These are phyloP conservation scores for Morone saxatilis DNA, from an alignment of 2,113 vertebrate genomes.

Conservation along the genomic window DNA sequence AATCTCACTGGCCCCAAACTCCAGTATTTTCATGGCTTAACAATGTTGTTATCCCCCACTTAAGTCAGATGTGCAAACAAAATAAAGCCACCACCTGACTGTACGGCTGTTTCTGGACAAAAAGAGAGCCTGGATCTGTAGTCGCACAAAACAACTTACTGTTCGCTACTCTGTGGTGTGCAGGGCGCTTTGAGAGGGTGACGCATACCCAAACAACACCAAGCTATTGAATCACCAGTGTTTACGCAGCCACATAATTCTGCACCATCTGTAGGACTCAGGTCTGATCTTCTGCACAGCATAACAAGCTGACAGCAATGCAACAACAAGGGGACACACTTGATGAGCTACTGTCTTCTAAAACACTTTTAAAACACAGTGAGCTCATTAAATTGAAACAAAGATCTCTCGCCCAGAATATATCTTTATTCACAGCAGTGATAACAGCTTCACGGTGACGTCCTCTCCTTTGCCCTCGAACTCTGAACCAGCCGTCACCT, in stretches of 20 bases:
- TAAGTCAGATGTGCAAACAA: conserved; percentile 57
- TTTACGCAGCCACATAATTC: conserved; percentile 80
- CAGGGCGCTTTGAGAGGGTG: conserved; percentile 72
- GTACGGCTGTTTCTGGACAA: conserved; percentile 30
- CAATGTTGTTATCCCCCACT: conserved; percentile 55
- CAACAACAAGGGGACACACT: conserved; percentile 36
- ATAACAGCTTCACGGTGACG: conserved; percentile 54
- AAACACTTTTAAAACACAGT: conserved; percentile 40
- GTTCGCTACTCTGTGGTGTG: conserved; percentile 66
- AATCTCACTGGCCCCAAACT: conserved; percentile 49
- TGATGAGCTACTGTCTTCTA: conserved; percentile 16
- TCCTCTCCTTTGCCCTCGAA: conserved; percentile 66
- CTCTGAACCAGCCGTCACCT: conserved; percentile 64
- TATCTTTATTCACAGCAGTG: conserved; percentile 51
- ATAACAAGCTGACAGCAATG: conserved; percentile 48
- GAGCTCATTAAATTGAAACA: conserved; percentile 51
- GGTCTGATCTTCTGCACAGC: conserved; percentile 68
- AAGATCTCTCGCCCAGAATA: conserved; percentile 35
- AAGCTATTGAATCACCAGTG: conserved; percentile 81
- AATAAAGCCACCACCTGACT: conserved; percentile 64
- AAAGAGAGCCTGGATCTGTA: conserved; percentile 40
- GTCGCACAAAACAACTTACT: conserved; percentile 61
- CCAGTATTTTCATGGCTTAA: conserved; percentile 54
- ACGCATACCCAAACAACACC: conserved; percentile 83
- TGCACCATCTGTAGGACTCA: conserved; percentile 81